A percentile compares a stretch with the other conserved stretches of the same genome.
phyloP scores from a whole-genome alignment of 2,888 invertebrate species.

The Pseudococcus viburni region DNA sequence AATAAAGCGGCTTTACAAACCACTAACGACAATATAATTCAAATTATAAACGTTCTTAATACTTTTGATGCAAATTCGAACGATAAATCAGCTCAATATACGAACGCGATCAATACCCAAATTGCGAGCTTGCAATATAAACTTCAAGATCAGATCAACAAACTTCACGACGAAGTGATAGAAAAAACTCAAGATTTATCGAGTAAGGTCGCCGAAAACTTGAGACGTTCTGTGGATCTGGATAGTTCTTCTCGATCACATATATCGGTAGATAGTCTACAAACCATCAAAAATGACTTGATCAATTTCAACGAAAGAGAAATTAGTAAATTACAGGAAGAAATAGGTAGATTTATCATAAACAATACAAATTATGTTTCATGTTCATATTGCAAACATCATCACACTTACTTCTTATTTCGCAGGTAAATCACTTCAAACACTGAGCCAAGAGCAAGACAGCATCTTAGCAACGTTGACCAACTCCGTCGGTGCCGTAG shows the following conservation, averaged over 20 bases:
- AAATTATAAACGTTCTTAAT: conserved; percentile 2
- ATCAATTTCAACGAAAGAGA: conserved; percentile 35
- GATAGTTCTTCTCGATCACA: neutral
- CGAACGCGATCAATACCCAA: neutral
- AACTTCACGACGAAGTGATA: neutral
- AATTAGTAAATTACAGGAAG: conserved; percentile 52
- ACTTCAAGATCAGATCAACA: conserved; percentile 26
- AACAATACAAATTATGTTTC: neutral
- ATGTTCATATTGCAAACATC: neutral
- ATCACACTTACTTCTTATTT: neutral
- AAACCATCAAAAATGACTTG: conserved; percentile 10
- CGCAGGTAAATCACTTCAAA: conserved; percentile 70
- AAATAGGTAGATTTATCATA: conserved; percentile 5
- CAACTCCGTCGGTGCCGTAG: conserved; percentile 75
- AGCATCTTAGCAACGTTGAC: conserved; percentile 77
- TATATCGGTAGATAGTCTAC: neutral
- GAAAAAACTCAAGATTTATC: conserved; percentile 48
- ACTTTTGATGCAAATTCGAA: neutral
- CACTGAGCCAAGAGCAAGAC: conserved; percentile 73
- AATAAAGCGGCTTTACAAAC: conserved; percentile 1
- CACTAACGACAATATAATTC: conserved; percentile 5
- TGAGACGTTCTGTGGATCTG: conserved; percentile 4
- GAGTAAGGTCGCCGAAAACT: conserved; percentile 14
- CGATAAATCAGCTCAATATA: neutral
- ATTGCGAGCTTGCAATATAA: conserved; percentile 10